Percentiles rank a stretch among this genome's conserved stretches.
These are phyloP conservation scores for Andinoacara biseriatus DNA, from an alignment of 2,113 vertebrate genomes.

Conservation along the genomic window DNA sequence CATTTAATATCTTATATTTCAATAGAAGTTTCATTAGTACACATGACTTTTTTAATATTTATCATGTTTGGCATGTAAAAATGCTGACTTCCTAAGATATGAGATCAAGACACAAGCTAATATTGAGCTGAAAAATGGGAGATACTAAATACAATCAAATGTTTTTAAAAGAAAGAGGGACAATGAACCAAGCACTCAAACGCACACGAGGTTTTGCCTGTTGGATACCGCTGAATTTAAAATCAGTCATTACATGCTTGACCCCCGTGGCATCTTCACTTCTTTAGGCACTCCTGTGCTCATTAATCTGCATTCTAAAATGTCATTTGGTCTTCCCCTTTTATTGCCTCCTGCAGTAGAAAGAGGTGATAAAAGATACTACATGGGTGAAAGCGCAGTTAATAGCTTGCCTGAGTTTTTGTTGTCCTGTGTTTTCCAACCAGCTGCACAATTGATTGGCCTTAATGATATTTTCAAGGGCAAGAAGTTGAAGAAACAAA, in stretches of 20 bases:
- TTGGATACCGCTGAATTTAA: constrained; percentile 22
- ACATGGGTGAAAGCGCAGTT: constrained; percentile 52
- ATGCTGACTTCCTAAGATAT: neutral
- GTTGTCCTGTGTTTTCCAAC: constrained; percentile 22
- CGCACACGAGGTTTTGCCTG: constrained; percentile 19
- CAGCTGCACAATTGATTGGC: constrained; percentile 54
- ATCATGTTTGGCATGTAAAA: neutral
- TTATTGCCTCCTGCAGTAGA: neutral
- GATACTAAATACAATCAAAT: constrained; percentile 22
- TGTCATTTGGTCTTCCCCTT: constrained; percentile 40
- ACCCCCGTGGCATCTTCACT: constrained; percentile 50
- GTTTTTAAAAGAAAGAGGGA: neutral
- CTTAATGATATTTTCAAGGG: constrained; percentile 60
- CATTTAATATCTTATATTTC: neutral
- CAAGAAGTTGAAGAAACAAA: constrained; percentile 20
- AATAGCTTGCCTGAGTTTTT: constrained; percentile 37
- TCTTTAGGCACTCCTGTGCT: constrained; percentile 35
- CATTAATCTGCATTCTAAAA: constrained; percentile 68
- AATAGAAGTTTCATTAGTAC: neutral
- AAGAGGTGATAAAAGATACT: constrained; percentile 23
- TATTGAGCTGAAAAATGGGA: neutral
- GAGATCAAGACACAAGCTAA: neutral
- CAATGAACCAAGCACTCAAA: neutral
- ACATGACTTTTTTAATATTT: neutral
- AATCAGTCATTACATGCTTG: constrained; percentile 56